Conservation (phyloP, 92 coral and sea anemone genomes). For the Siderastrea radians region DNA sequence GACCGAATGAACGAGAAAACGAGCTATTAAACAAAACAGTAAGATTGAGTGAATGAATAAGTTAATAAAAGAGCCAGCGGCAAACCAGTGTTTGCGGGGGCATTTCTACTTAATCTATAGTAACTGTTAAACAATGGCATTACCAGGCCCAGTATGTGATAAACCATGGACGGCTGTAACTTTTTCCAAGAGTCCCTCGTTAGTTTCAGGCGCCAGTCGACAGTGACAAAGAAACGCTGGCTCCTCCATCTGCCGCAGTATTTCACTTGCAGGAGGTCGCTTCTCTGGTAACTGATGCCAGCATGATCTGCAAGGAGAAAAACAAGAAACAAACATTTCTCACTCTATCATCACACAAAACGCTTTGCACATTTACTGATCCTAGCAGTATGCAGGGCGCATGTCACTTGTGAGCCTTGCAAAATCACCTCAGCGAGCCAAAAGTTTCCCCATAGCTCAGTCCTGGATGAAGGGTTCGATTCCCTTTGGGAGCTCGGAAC, state of each 20-base stretch:
- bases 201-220: slow-evolving; percentile 87
- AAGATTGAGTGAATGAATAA: no score
- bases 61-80: no score
- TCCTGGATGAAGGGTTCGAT: no score
- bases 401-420: no score
- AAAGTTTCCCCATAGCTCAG: no score
- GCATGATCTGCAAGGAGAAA: slow-evolving; percentile 34
- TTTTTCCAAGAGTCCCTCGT: slow-evolving; percentile 80
- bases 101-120: not conserved
- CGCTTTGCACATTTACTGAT: not conserved
- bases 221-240: slow-evolving; percentile 93
- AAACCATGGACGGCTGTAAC: slow-evolving; percentile 87
- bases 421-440: no score
- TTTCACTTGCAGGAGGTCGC: slow-evolving; percentile 86
- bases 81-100: not conserved
- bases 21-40: no score
- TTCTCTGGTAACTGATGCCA: slow-evolving; percentile 90
- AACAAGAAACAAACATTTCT: not conserved
- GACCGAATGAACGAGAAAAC: no score
- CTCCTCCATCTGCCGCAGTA: slow-evolving; percentile 87
- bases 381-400: not conserved
- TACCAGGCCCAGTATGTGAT: slow-evolving; percentile 64
- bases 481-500: no score
- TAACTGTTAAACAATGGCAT: not conserved
- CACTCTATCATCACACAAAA: not conserved